Conservation (phyloP, 2,888 invertebrate species). For the Chaetogeoica ovagalla region DNA sequence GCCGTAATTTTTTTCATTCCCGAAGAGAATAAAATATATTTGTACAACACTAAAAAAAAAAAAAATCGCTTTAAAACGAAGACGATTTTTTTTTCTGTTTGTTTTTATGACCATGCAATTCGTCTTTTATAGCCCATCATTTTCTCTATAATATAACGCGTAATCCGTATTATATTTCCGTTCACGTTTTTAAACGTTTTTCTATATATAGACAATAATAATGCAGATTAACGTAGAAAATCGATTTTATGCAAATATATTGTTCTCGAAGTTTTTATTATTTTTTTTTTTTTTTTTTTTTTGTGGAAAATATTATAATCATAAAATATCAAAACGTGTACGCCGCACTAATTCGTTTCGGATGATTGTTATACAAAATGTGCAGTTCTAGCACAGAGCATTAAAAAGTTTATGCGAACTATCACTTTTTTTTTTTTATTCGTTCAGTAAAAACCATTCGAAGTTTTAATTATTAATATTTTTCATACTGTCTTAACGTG, state of each 20-base stretch:
- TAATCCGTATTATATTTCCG: not conserved
- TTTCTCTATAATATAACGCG: not conserved
- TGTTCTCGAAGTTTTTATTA: not conserved
- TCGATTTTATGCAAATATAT: not conserved
- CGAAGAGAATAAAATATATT: not conserved
- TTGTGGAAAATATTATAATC: not conserved
- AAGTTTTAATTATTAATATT: too few relatives aligned
- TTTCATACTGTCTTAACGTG: too few relatives aligned
- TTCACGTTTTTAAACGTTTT: not conserved
- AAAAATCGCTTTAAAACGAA: constrained; percentile 7
- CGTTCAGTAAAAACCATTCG: too few relatives aligned
- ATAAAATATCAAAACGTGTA: not conserved
- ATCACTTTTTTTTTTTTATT: too few relatives aligned
- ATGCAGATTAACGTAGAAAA: not conserved
- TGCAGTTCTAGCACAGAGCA: too few relatives aligned
- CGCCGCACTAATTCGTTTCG: too few relatives aligned
- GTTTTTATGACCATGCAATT: too few relatives aligned
- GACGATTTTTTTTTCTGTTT: not conserved
- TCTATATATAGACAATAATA: too few relatives aligned
- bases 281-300: not conserved
- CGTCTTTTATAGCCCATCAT: not conserved
- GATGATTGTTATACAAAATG: not conserved
- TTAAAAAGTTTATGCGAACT: not conserved
- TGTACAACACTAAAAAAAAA: not conserved
- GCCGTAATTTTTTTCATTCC: not conserved